phyloP scores from a whole-genome alignment of 2,888 invertebrate genomes.

The Volucella inflata region DNA sequence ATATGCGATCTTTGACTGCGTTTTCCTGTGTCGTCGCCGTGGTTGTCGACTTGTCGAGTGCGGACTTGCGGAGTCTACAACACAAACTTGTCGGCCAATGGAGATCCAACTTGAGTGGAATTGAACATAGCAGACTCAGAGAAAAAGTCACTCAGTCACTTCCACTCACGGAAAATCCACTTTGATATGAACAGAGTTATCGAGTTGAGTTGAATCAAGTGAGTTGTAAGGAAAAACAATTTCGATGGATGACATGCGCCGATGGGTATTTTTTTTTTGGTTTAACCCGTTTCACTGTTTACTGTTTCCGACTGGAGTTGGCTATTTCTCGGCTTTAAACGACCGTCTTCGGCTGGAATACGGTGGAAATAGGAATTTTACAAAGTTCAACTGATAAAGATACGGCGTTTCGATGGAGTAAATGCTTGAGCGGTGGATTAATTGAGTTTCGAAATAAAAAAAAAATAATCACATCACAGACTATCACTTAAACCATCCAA shows the following conservation, averaged over 20 bases:
- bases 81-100: neutral
- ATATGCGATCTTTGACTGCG: conserved; percentile 34
- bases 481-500: conserved; percentile 57
- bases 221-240: too few species aligned
- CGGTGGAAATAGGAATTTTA: neutral
- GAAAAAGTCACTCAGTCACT: neutral
- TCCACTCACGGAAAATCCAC: conserved; percentile 39
- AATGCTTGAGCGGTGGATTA: conserved; percentile 14
- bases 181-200: conserved; percentile 25
- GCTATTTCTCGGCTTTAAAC: neutral
- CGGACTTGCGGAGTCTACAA: conserved; percentile 53
- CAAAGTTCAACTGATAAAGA: neutral
- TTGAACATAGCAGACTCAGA: neutral
- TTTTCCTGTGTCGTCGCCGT: conserved; percentile 16
- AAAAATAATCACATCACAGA: conserved; percentile 49
- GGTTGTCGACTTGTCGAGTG: conserved; percentile 36
- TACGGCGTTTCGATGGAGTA: too few species aligned
- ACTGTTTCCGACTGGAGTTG: conserved; percentile 45
- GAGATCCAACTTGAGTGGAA: neutral
- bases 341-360: neutral
- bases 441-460: conserved; percentile 5
- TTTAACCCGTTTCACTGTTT: conserved; percentile 50
- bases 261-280: conserved; percentile 29
- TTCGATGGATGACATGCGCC: conserved; percentile 48
- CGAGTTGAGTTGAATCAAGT: neutral